phyloP scores from a whole-genome alignment of 92 coral and sea anemone species.

The Galaxea fascicularis region DNA sequence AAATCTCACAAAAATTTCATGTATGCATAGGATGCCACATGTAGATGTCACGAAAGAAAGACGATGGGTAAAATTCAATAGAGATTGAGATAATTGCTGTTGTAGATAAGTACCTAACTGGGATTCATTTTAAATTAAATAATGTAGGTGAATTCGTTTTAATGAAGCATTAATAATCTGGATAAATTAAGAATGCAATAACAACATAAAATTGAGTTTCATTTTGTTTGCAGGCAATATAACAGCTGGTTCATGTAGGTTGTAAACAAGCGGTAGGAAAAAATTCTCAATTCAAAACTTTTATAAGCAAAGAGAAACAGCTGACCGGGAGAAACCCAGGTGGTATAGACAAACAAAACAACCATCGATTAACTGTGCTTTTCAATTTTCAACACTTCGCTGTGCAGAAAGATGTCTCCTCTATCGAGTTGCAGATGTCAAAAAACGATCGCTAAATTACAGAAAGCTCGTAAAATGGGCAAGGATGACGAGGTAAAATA shows the following conservation, averaged over 20 bases:
- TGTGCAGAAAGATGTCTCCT: neutral
- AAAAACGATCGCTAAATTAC: neutral
- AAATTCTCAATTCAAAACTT: neutral
- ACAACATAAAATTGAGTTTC: no score
- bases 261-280: neutral
- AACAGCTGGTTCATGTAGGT: neutral
- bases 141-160: neutral
- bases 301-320: neutral
- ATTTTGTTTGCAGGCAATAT: neutral
- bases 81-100: neutral
- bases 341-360: neutral
- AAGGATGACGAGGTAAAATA: neutral
- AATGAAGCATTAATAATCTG: neutral
- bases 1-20: slow-evolving; percentile 22
- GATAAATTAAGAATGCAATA: no score
- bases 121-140: neutral
- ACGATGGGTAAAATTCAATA: neutral
- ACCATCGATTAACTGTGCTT: neutral
- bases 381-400: neutral
- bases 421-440: neutral
- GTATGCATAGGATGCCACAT: neutral
- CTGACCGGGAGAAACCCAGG: neutral
- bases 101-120: neutral
- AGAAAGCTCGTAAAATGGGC: neutral
- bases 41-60: slow-evolving; percentile 24